Evolutionary conservation across 2,113 vertebrate species (phyloP), one percentile per base, ranked within the genome.

Genomic region (Cyanoliseus patagonus): DNA sequence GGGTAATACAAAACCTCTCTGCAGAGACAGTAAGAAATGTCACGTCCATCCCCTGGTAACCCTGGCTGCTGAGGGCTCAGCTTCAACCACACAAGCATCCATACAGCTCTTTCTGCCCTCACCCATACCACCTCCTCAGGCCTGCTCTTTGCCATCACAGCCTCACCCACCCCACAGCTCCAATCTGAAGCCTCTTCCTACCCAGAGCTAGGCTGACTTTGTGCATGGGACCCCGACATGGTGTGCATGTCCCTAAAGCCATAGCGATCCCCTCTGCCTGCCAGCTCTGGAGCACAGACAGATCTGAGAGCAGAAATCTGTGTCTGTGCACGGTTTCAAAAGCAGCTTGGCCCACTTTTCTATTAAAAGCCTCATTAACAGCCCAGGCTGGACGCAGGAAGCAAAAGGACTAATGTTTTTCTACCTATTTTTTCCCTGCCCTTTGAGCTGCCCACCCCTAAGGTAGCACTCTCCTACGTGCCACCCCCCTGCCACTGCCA

Each of bases 21-120:
- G 90, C 88, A 82, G 93, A 82, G 62, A n/a, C 84, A 79, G 81
- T 66, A 64, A 79, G 74, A 77, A 88, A 92, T 74, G 94, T 79
- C 94, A 95, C 78, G 31, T 94, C 82, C 91, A 28, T 31, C 89
- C 69, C 86, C 57, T 81, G 27, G 1, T 14, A 59, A 61, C 27
- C 27, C 63, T 85, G 70, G 44, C 72, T 83, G 90, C 83, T 37
- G 42, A 80, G 63, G 37, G 83, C 74, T 92, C 74, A 9, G 57
- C 35, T 63, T 30, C 51, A 74, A n/a, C 72, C 55, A 59, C 83
- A 42, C 49, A 39, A 28, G 33, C 8, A 1, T 6, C 52, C 63
- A 9, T 35, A 9, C 16, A 33, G 28, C 10, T 37, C 41, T 42
- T 49, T 7, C 53, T 16, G 0, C 5, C 47, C 84, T 27, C 44